Base-by-base conservation (phyloP, 2,797 vertebrate species). In the Phoebastria nigripes region DNA sequence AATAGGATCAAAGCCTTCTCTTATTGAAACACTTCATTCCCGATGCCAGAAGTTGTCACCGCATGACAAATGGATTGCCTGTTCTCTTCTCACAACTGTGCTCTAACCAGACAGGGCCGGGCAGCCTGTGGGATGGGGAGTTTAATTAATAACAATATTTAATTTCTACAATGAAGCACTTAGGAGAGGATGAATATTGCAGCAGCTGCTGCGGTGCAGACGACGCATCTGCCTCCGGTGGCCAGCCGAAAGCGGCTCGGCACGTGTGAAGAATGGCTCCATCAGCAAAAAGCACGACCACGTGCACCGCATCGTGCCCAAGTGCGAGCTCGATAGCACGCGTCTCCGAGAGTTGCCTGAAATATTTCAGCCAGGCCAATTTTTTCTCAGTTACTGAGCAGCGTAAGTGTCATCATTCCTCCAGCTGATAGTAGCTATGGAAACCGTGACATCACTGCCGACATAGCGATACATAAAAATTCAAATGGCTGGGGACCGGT, bases 381-480 rank as follows among this genome's bases (percentile, higher is more conserved):
- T 89, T 74, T n/a, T 72, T 44, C 83, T 94, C 87, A 92, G 97
- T 97, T 98, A 59, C 92, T 94, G 98, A 98, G 97, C 93, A 96
- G 97, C 77, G 33, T 49, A 98, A 97, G 98, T 98, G 97, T 98
- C 97, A 97, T 97, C 95, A 95, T 97, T 98, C 98, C 97, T 98
- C 93, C 91, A 98, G 98, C 98, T 97, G 98, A 98, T 98, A 98
- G 99, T 99, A 98, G 97, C 98, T 87, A 90, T 92, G 96, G 98
- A 97, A 98, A 99, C 98, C 15, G 28, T 99, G 98, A 98, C 98
- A 98, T 99, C 98, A 98, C 97, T 5, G 54, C 97, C 96, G 96
- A 98, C 98, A 99, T 98, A 98, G 98, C 98, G 97, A 98, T 99
- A 98, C 98, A 98, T 98, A 97, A 98, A 98, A 98, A 98, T 98